Conservation (phyloP, 2,888 invertebrate species). For the Myathropa florea region DNA sequence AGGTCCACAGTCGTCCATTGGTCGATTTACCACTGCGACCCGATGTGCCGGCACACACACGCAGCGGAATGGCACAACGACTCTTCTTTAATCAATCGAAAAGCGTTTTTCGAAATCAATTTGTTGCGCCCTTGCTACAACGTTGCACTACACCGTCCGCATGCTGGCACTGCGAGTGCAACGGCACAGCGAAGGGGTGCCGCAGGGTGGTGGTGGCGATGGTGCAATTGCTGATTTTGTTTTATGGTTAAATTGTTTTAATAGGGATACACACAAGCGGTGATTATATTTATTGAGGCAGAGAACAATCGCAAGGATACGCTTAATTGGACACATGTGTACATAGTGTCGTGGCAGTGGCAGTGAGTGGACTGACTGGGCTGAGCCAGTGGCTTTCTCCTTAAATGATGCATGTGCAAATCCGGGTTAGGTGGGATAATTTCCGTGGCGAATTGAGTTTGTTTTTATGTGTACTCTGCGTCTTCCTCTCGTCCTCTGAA, state of each 20-base stretch:
- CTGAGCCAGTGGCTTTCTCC: conserved; percentile 4
- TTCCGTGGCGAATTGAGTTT: conserved; percentile 53
- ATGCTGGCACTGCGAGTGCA: not conserved
- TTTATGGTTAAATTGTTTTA: conserved; percentile 61
- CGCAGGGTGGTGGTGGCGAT: conserved; percentile 41
- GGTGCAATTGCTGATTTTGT: conserved; percentile 64
- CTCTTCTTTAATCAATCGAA: conserved; percentile 43
- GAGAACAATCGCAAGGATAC: conserved; percentile 53
- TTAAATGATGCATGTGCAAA: conserved; percentile 60
- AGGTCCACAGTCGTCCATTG: conserved; percentile 43
- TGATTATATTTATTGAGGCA: conserved; percentile 71
- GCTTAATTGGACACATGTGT: conserved; percentile 61
- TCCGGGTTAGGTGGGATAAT: conserved; percentile 45
- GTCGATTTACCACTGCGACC: conserved; percentile 35
- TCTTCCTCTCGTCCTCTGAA: not conserved
- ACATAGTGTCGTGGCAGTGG: conserved; percentile 9
- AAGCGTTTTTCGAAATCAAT: conserved; percentile 45
- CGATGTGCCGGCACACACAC: not conserved
- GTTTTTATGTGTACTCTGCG: conserved; percentile 38
- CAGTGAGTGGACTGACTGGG: not conserved
- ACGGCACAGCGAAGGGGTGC: conserved; percentile 23
- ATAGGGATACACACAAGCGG: conserved; percentile 66
- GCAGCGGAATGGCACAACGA: not conserved
- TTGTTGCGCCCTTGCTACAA: conserved; percentile 34
- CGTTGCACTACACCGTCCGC: not conserved